Conservation (phyloP, 37 sponge, comb jelly and placozoan species). For the Geodia barretti region DNA sequence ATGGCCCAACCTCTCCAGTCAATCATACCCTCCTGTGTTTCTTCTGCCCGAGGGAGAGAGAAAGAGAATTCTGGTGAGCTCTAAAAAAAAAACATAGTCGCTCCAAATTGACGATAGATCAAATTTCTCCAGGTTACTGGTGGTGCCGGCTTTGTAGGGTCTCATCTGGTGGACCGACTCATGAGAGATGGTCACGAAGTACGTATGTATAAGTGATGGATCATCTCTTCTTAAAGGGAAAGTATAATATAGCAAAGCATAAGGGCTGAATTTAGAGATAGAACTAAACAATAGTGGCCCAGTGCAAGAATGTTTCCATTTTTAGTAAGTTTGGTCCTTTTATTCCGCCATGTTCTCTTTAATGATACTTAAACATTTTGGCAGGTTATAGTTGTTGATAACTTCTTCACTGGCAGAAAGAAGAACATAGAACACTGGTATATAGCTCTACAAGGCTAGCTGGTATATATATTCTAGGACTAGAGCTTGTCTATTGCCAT, state of each 20-base stretch:
- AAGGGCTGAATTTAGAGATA: no score
- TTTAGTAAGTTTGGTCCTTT: no score
- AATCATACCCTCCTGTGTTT: conserved; percentile 60
- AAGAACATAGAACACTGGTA: conserved; percentile 88
- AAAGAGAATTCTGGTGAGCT: conserved; percentile 77
- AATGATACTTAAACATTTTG: no score
- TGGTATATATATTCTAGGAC: not conserved
- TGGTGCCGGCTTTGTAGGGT: conserved; percentile 94
- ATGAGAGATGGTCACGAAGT: conserved; percentile 87
- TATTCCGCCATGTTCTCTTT: no score
- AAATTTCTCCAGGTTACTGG: conserved; percentile 74
- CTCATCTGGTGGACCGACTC: conserved; percentile 87
- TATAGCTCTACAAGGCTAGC: not conserved
- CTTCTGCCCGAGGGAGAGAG: conserved; percentile 54
- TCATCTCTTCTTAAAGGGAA: not conserved
- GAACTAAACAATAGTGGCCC: no score
- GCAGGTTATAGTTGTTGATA: conserved; percentile 87
- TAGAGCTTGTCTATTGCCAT: not conserved
- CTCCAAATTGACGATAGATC: not conserved
- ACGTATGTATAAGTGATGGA: not conserved
- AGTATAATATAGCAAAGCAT: no score
- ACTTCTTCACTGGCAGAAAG: conserved; percentile 93
- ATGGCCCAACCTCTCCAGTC: no score
- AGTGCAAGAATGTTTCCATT: no score
- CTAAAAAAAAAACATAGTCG: not conserved